Base-by-base conservation (phyloP, 2,888 invertebrate species). In the Fragum fragum region DNA sequence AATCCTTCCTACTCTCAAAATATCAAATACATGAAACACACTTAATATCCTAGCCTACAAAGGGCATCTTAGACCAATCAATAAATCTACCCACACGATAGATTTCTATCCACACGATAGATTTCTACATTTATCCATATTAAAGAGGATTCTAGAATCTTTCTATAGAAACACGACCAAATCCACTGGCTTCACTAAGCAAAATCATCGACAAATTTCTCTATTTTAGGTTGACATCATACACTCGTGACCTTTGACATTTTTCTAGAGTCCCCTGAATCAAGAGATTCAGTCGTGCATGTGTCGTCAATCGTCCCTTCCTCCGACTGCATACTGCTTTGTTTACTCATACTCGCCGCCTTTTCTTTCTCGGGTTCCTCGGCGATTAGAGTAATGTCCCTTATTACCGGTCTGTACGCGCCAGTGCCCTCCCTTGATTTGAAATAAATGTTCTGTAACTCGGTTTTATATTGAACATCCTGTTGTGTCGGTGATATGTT, bases 231-330 rank as follows among this genome's bases (percentile, higher is more conserved):
- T n/a, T 36, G 9, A 26, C 57, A 81, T 89, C 85, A 89, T n/a
- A 89, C 89, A 70, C 89, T 89, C 0, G 89, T 89, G 23, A 88
- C 88, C 73, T 88, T 89, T 14, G 89, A 83, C 36, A 88, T 76
- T 42, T 85, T 80, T 36, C 87, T 76, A 14, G 89, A 89, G 66
- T 89, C 89, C 5, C 87, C 87, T 6, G 89, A 89, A 66, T 89
- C 89, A 14, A 87, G 79, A 0, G 89, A 87, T 69, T 86, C 85
- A 14, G 84, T 84, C 6, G 85, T 76, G 32, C 86, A 84, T 16
- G 85, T 76, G 29, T 87, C 85, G 66, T 87, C 87, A 26, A 85
- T 55, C 11, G 87, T 87, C 21, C 78, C 85, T 39, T 86, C 86
- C 23, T 84, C 85, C 0, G 83, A 83, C 70, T 86, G 86, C 73